Conservation (phyloP, 2,797 vertebrate species). For the Urocyon cinereoargenteus region DNA sequence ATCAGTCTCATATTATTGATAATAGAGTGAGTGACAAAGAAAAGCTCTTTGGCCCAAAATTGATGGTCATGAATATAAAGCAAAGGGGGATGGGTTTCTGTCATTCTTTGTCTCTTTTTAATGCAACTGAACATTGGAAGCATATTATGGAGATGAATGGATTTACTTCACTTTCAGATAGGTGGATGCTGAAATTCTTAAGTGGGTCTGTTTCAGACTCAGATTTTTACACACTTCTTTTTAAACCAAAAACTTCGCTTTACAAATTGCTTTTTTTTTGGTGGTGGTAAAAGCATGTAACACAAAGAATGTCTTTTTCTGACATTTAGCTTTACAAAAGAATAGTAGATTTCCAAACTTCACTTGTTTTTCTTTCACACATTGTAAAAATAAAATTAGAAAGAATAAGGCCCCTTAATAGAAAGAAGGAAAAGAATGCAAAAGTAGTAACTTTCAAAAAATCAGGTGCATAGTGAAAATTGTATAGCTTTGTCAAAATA, state of each 20-base stretch:
- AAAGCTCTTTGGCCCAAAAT: constrained; percentile 28
- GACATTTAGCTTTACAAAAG: not conserved
- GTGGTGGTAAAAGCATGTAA: not conserved
- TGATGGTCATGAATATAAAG: constrained; percentile 64
- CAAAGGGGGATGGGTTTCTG: constrained; percentile 37
- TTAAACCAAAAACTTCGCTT: not conserved
- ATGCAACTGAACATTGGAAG: not conserved
- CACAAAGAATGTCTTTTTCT: constrained; percentile 17
- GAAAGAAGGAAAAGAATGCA: not conserved
- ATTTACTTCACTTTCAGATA: constrained; percentile 10
- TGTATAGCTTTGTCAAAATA: not conserved
- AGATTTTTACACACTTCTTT: constrained; percentile 15
- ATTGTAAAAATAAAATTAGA: constrained; percentile 16
- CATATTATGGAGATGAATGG: not conserved
- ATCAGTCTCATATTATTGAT: constrained; percentile 20
- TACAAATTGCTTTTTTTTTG: not conserved
- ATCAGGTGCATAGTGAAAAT: not conserved
- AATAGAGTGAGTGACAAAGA: constrained; percentile 34
- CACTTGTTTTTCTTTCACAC: constrained; percentile 5
- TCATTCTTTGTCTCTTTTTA: constrained; percentile 51
- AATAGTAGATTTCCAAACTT: constrained; percentile 3
- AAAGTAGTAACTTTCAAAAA: not conserved
- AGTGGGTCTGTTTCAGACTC: not conserved
- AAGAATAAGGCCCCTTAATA: not conserved
- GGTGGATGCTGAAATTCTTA: constrained; percentile 42